phyloP scores from a whole-genome alignment of 2,113 vertebrate species.

The Seriola aureovittata region DNA sequence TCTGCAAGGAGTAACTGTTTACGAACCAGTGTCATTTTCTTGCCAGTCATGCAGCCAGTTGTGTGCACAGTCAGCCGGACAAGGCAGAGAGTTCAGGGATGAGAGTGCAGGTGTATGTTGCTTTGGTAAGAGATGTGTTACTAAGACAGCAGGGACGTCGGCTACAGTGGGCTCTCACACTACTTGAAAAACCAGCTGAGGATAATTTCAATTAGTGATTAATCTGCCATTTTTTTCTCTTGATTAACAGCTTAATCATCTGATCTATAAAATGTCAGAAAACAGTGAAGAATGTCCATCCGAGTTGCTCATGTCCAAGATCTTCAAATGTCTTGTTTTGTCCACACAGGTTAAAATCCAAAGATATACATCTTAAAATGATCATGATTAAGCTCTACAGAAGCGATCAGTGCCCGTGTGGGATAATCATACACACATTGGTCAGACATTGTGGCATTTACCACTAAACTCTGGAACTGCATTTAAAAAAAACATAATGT shows the following conservation, averaged over 20 bases:
- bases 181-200: not conserved
- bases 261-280: not conserved
- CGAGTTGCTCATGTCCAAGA: not conserved
- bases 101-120: slow-evolving; percentile 6
- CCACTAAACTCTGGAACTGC: not conserved
- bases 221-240: not conserved
- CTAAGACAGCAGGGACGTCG: not conserved
- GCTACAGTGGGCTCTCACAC: not conserved
- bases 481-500: not conserved
- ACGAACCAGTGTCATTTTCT: not conserved
- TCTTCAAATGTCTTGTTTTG: slow-evolving; percentile 1
- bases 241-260: not conserved
- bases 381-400: not conserved
- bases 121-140: slow-evolving; percentile 1
- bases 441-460: not conserved
- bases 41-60: not conserved
- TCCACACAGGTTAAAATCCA: not conserved
- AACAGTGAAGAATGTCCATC: not conserved
- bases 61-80: slow-evolving; percentile 2
- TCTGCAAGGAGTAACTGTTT: not conserved
- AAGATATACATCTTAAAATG: not conserved
- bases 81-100: not conserved
- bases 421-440: not conserved
- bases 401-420: not conserved
- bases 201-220: not conserved